Percentiles rank a stretch among this genome's conserved stretches.
These are phyloP conservation scores for Gobio gobio DNA, from an alignment of 2,113 vertebrate genomes.

Conservation along the genomic window DNA sequence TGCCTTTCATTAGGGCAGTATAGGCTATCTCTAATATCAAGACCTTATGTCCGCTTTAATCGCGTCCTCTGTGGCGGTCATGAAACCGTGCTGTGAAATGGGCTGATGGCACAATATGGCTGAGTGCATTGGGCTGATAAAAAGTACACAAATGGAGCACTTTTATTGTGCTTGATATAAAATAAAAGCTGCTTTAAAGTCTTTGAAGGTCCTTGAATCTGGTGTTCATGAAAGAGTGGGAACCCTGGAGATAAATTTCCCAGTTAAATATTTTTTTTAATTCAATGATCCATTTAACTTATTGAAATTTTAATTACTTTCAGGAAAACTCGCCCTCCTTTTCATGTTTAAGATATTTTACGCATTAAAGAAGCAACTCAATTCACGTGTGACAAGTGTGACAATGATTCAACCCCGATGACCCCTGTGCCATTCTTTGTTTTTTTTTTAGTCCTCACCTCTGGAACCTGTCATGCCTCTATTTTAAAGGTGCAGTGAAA, in stretches of 20 bases:
- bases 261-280: neutral
- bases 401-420: constrained; percentile 30
- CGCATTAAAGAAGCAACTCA: constrained; percentile 2
- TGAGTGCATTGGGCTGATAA: no score
- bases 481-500: constrained; percentile 1
- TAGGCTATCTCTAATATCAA: no score
- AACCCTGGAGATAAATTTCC: neutral
- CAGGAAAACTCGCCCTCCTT: neutral
- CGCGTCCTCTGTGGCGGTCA: no score
- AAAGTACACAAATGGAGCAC: no score
- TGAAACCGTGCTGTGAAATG: no score
- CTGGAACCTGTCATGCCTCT: constrained; percentile 7
- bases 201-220: no score
- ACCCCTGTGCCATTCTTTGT: constrained; percentile 16
- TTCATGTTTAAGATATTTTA: neutral
- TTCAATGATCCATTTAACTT: neutral
- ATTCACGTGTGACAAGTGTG: neutral
- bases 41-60: no score
- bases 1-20: no score
- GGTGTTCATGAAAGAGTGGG: no score
- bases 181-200: no score
- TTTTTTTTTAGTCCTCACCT: neutral
- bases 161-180: no score
- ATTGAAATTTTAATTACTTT: neutral
- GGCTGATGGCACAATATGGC: no score